Evolutionary conservation across 2,888 invertebrate species (phyloP).

Genomic region (Brachyptera risi): DNA sequence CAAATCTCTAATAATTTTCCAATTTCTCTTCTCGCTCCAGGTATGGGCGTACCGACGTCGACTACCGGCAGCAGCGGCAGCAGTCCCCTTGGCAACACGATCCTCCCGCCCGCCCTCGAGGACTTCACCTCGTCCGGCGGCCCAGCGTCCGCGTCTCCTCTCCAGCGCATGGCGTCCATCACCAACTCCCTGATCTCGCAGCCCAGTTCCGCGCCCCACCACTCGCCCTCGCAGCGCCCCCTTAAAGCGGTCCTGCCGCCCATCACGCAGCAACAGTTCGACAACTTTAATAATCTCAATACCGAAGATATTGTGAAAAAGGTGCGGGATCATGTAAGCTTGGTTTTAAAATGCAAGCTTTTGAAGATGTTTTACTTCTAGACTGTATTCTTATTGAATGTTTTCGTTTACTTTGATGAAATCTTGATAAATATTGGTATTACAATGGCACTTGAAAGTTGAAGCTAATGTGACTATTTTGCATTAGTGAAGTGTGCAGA

Average conservation of each 20-base stretch:
- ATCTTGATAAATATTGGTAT: too few species aligned
- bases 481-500: too few species aligned
- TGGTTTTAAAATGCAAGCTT: constrained; percentile 20
- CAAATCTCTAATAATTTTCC: too few species aligned
- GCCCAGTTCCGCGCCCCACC: constrained; percentile 81
- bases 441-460: too few species aligned
- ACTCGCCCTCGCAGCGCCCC: constrained; percentile 78
- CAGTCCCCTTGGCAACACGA: constrained; percentile 79
- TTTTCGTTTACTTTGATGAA: neutral
- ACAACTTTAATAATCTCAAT: constrained; percentile 94
- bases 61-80: constrained; percentile 62
- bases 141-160: constrained; percentile 79
- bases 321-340: constrained; percentile 42
- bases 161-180: constrained; percentile 97
- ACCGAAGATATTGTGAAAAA: constrained; percentile 98
- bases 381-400: neutral
- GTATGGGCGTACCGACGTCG: constrained; percentile 3
- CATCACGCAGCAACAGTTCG: constrained; percentile 98
- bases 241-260: constrained; percentile 95
- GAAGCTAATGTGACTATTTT: too few species aligned
- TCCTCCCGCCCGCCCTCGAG: constrained; percentile 71
- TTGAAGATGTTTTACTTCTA: constrained; percentile 2
- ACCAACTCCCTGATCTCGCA: constrained; percentile 94
- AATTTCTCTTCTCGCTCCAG: too few species aligned
- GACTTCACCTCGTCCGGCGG: constrained; percentile 65